phyloP scores from a whole-genome alignment of 2,888 invertebrate species.

The Clitarchus hookeri region DNA sequence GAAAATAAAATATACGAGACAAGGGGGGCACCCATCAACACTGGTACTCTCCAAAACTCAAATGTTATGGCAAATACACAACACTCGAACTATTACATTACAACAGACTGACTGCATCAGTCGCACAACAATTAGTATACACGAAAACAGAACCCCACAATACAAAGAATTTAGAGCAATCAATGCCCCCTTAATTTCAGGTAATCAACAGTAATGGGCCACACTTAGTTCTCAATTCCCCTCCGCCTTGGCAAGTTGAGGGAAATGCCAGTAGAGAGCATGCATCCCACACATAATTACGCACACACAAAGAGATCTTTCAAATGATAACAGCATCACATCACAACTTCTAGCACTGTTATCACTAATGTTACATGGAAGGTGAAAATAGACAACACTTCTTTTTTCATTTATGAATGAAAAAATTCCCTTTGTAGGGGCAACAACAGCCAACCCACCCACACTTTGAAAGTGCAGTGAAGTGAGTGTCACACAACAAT shows the following conservation, averaged over 20 bases:
- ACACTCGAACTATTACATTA: too few relatives aligned
- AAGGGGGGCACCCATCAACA: too few relatives aligned
- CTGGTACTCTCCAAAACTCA: too few relatives aligned
- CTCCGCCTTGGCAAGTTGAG: background rate
- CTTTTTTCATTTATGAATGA: background rate
- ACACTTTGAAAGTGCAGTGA: background rate
- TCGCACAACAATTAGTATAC: too few relatives aligned
- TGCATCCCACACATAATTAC: background rate
- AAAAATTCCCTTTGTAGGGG: background rate
- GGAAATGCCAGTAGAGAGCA: background rate
- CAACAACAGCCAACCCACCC: background rate
- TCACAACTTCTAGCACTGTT: background rate
- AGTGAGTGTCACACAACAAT: slow-evolving; percentile 6
- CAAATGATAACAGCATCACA: background rate
- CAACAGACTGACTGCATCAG: too few relatives aligned
- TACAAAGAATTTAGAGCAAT: too few relatives aligned
- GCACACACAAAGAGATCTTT: slow-evolving; percentile 8
- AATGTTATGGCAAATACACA: too few relatives aligned
- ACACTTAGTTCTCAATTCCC: background rate
- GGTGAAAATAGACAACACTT: slow-evolving; percentile 9
- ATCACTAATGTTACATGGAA: background rate
- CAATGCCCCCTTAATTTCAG: too few relatives aligned
- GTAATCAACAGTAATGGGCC: too few relatives aligned
- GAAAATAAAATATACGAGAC: too few relatives aligned
- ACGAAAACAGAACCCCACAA: too few relatives aligned